phyloP scores from a whole-genome alignment of 1,140 invertebrate genomes.

The Chrysomallon squamiferum region DNA sequence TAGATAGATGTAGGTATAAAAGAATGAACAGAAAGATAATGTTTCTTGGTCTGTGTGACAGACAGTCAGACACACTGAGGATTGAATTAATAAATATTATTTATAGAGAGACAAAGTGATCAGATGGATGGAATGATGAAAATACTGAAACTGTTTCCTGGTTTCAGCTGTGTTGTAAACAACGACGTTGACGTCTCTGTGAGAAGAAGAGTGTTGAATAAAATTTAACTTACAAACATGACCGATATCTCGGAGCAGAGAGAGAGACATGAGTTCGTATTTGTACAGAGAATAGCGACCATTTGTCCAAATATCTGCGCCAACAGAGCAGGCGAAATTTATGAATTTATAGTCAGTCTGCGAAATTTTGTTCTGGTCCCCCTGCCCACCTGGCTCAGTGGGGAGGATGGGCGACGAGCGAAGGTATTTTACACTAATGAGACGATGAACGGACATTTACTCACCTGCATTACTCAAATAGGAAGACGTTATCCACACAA shows the following conservation, averaged over 20 bases:
- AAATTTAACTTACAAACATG: constrained; percentile 4
- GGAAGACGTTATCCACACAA: constrained; percentile 7
- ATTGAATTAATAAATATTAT: too few relatives aligned
- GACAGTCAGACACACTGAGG: too few relatives aligned
- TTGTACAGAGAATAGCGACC: constrained; percentile 3
- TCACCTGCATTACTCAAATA: constrained; percentile 12
- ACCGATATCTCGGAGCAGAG: background rate
- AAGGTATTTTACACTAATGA: constrained; percentile 2
- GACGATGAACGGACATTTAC: constrained; percentile 3
- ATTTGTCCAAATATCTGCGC: constrained; percentile 2
- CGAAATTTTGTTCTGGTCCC: background rate
- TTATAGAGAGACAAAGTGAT: too few relatives aligned
- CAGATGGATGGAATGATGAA: too few relatives aligned
- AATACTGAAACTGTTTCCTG: too few relatives aligned
- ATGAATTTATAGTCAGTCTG: constrained; percentile 6
- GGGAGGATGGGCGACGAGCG: background rate
- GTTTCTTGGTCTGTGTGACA: too few relatives aligned
- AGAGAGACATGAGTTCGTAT: constrained; percentile 2
- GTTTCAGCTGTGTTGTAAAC: too few relatives aligned
- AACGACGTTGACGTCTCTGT: too few relatives aligned
- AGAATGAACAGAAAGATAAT: too few relatives aligned
- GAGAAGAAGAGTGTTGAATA: too few relatives aligned
- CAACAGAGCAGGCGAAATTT: background rate
- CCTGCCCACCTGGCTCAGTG: background rate
- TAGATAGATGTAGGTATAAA: too few relatives aligned